Conservation (phyloP, 1,140 invertebrate genomes). For the Ooceraea biroi region DNA sequence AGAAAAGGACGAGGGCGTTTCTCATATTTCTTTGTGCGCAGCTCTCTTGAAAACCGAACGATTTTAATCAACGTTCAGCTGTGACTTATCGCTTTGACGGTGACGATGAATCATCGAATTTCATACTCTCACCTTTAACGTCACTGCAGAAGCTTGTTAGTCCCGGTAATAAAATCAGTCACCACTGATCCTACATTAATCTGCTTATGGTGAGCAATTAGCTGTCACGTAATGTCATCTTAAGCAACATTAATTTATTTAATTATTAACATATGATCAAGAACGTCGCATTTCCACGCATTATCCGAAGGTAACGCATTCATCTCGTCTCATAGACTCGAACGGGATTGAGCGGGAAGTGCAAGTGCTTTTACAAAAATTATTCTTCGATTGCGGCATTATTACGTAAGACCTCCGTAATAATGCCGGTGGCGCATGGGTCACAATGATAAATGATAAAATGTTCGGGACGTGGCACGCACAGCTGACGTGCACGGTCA, state of each 20-base stretch:
- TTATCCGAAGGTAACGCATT: too few species aligned
- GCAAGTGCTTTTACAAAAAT: neutral
- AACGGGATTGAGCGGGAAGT: too few species aligned
- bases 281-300: neutral
- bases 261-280: neutral
- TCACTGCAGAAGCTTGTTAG: neutral
- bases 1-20: constrained; percentile 7
- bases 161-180: neutral
- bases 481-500: constrained; percentile 43
- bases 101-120: neutral
- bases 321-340: too few species aligned
- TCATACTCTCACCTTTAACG: neutral
- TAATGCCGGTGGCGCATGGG: neutral
- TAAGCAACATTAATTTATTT: neutral
- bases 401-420: constrained; percentile 1
- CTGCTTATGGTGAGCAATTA: neutral
- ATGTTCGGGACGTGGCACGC: constrained; percentile 33
- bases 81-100: neutral
- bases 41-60: constrained; percentile 1
- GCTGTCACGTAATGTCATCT: neutral
- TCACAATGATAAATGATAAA: constrained; percentile 55
- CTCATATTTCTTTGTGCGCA: neutral
- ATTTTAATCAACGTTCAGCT: constrained; percentile 19
- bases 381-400: constrained; percentile 4
- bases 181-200: neutral